phyloP scores from a whole-genome alignment of 2,888 invertebrate species.

The Nowickia ferox region DNA sequence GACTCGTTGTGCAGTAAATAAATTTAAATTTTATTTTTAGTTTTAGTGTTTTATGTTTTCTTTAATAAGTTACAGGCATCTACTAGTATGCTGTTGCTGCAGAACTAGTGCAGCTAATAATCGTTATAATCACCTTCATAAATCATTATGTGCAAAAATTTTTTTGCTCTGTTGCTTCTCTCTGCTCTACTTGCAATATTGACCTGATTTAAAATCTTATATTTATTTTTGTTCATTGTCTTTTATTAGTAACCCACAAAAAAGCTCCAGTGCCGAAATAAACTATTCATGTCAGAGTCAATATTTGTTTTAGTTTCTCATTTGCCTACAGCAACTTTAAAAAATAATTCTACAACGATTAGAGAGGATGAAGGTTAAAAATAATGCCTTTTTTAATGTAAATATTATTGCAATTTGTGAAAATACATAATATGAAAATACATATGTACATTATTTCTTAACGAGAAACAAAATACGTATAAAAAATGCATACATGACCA shows the following conservation, averaged over 20 bases:
- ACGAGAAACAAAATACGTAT: too few relatives aligned
- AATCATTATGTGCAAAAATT: slow-evolving; percentile 62
- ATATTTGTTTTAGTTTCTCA: slow-evolving; percentile 26
- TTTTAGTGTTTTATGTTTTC: neutral
- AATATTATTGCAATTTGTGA: too few relatives aligned
- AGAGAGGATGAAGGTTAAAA: neutral
- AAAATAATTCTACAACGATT: neutral
- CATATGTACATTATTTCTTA: too few relatives aligned
- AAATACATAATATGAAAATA: too few relatives aligned
- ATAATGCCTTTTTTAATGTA: too few relatives aligned
- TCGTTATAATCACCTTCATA: slow-evolving; percentile 64
- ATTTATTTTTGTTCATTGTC: slow-evolving; percentile 24
- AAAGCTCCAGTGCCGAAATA: slow-evolving; percentile 34
- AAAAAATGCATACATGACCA: too few relatives aligned
- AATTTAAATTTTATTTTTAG: slow-evolving; percentile 24
- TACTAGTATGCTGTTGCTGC: neutral
- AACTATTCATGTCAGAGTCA: slow-evolving; percentile 53
- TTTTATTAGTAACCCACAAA: slow-evolving; percentile 60
- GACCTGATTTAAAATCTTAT: slow-evolving; percentile 59
- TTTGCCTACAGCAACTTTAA: neutral
- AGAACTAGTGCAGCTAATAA: slow-evolving; percentile 20
- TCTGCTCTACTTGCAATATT: slow-evolving; percentile 58
- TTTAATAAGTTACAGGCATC: slow-evolving; percentile 11
- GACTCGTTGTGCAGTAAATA: slow-evolving; percentile 12
- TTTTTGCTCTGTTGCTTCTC: slow-evolving; percentile 50